Evolutionary conservation across 1,140 invertebrate genomes (phyloP).

Genomic region (Drosophila ohnishii): DNA sequence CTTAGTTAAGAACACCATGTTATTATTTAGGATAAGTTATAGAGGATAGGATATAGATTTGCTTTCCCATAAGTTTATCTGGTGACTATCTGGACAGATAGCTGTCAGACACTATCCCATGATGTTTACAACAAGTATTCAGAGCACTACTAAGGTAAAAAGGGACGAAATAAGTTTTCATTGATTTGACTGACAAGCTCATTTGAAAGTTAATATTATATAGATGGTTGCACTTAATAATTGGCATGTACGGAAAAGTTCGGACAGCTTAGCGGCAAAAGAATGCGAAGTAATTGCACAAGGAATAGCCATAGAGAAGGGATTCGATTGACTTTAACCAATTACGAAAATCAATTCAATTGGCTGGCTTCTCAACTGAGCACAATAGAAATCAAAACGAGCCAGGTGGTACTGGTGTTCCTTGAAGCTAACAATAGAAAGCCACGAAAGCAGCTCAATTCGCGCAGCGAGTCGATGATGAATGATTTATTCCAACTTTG

Average conservation of each 20-base stretch:
- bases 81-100: too few species aligned
- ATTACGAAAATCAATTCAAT: constrained; percentile 48
- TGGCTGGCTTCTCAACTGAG: constrained; percentile 12
- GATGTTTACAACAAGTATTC: constrained; percentile 5
- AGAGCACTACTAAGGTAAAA: not conserved
- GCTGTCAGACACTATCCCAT: not conserved
- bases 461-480: constrained; percentile 25
- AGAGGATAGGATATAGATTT: too few species aligned
- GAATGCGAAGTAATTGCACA: constrained; percentile 14
- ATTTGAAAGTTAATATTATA: constrained; percentile 46
- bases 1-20: too few species aligned
- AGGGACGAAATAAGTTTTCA: constrained; percentile 6
- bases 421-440: constrained; percentile 33
- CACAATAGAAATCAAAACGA: constrained; percentile 17
- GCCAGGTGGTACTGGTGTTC: constrained; percentile 7
- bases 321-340: constrained; percentile 15
- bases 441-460: constrained; percentile 15
- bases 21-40: not conserved
- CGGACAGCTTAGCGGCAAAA: constrained; percentile 26
- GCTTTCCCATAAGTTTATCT: too few species aligned
- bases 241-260: constrained; percentile 12
- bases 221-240: constrained; percentile 44
- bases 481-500: constrained; percentile 39
- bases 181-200: constrained; percentile 46
- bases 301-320: constrained; percentile 22